These are phyloP conservation scores for Cheilosia soror DNA, from an alignment of 2,888 invertebrate genomes.

Conservation along the genomic window DNA sequence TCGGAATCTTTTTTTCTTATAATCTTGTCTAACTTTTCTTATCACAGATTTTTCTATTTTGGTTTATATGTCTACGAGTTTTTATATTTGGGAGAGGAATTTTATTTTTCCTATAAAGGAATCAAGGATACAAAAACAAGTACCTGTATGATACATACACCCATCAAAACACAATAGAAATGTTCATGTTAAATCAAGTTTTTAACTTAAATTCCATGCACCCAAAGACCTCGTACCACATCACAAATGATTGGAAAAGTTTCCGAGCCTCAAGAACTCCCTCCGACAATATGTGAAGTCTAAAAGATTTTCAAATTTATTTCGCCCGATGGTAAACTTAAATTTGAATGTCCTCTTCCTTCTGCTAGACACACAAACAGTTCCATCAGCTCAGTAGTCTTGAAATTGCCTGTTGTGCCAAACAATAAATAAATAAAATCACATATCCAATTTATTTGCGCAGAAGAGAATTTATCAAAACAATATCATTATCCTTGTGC, in stretches of 20 bases:
- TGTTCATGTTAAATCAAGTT: neutral
- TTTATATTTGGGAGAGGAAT: no score
- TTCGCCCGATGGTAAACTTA: slow-evolving; percentile 37
- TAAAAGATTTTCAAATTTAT: slow-evolving; percentile 58
- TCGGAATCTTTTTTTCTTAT: no score
- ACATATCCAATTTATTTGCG: slow-evolving; percentile 72
- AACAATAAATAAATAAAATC: slow-evolving; percentile 69
- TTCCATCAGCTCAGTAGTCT: slow-evolving; percentile 24
- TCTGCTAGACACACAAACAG: slow-evolving; percentile 31
- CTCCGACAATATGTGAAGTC: slow-evolving; percentile 33
- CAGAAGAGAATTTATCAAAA: slow-evolving; percentile 64
- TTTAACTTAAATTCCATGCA: slow-evolving; percentile 15
- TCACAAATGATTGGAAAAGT: slow-evolving; percentile 66
- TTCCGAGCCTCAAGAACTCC: slow-evolving; percentile 33
- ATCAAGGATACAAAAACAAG: no score
- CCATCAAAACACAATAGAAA: neutral
- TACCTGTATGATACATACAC: no score
- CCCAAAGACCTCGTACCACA: slow-evolving; percentile 11
- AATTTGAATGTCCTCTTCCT: slow-evolving; percentile 12
- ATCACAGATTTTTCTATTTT: no score
- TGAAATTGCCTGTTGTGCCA: slow-evolving; percentile 15
- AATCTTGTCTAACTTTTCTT: no score
- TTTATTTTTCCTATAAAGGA: no score
- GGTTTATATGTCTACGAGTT: no score
- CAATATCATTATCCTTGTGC: slow-evolving; percentile 66